Evolutionary conservation across 2,888 invertebrate genomes (phyloP), one percentile per base, ranked within the genome.

Genomic region (Phortica magna): DNA sequence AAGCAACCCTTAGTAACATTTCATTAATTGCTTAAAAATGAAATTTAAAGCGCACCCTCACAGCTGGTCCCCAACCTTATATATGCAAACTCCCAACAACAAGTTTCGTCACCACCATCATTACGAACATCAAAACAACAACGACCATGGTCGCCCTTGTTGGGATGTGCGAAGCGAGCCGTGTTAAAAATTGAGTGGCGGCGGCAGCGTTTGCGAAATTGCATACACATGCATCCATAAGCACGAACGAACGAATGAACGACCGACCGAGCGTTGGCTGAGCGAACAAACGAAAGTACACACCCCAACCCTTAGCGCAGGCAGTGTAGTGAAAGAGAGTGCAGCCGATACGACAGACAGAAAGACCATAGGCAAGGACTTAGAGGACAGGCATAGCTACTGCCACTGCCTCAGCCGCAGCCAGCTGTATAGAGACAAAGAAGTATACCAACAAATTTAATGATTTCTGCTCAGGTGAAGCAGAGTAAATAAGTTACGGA

Each of bases 391-490:
- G 19, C 42, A 31, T 19, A 76, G 74, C 76, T 73, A 68, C 48
- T 41, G 43, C 42, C 64, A 19, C 64, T 17, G 19, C 39, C 12
- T 1, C 55, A 9, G 17, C 12, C 17, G 7, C 10, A 61, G 78
- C 41, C 73, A 71, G 74, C 67, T 77, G 79, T 75, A 67, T 71
- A 84, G 78, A 78, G 78, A 84, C 82, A 84, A 80, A 83, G 79
- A 80, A 80, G 87, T 88, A 88, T 88, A 88, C 88, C 82, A 89
- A 89, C 83, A 88, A 88, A 87, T 84, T 88, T 88, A 88, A 88
- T 88, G 84, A 88, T 88, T 88, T 87, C 83, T 85, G 22, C 71
- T 83, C 84, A 61, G 43, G 22, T 71, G 57, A 53, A 59, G 61
- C 71, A 68, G 75, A 71, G 74, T 80, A 41, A 64, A 71, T 67